phyloP scores from a whole-genome alignment of 2,113 vertebrate species.

The Nesoenas mayeri region DNA sequence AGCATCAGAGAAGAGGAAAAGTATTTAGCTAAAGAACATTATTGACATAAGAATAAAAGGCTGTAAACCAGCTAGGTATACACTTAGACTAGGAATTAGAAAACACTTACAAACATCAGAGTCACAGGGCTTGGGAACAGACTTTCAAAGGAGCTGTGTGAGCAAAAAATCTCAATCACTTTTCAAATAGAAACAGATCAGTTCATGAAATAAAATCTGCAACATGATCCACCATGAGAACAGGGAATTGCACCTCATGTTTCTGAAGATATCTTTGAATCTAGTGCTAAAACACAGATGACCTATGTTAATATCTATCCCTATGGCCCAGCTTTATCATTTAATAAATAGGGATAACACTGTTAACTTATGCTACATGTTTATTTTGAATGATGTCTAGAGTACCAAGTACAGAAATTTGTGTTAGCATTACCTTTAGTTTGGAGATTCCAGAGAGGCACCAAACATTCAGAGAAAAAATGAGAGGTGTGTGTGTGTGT shows the following conservation, averaged over 20 bases:
- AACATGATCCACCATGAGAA: neutral
- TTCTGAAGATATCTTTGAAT: neutral
- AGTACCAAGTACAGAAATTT: neutral
- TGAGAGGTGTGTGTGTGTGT: neutral
- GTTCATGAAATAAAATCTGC: neutral
- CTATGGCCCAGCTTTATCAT: neutral
- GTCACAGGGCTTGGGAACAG: neutral
- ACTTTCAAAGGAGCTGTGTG: neutral
- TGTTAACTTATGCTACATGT: neutral
- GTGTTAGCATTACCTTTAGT: neutral
- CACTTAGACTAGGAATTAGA: neutral
- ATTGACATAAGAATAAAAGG: constrained; percentile 36
- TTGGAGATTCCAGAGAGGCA: neutral
- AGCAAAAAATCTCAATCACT: neutral
- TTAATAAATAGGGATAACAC: neutral
- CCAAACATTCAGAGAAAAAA: neutral
- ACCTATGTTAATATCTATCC: neutral
- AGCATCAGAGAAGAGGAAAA: constrained; percentile 7
- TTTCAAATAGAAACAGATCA: neutral
- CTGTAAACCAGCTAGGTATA: neutral
- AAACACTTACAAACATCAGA: neutral
- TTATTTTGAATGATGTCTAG: neutral
- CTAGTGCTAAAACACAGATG: neutral
- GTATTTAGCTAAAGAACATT: constrained; percentile 33
- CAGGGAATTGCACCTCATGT: neutral